Evolutionary conservation across 92 coral and sea anemone genomes (phyloP).

Genomic region (Siderastrea siderea): DNA sequence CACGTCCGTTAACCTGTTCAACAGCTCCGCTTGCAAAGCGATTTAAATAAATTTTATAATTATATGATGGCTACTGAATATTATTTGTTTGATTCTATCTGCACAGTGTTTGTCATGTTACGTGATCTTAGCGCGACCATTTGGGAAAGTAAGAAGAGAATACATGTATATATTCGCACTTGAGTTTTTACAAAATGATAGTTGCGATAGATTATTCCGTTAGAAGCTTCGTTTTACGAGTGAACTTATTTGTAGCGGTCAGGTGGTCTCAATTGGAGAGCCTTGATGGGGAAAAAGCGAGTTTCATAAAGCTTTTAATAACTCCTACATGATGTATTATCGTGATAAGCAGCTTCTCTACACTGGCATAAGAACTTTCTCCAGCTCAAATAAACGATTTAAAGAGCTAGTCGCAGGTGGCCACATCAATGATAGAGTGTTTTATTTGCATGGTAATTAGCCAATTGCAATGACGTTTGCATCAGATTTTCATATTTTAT

Average conservation of each 20-base stretch:
- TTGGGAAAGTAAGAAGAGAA: neutral
- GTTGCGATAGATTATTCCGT: no score
- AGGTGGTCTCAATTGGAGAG: neutral
- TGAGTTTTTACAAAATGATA: neutral
- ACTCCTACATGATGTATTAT: neutral
- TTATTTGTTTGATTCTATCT: neutral
- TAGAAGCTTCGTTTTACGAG: no score
- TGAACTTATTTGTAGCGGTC: neutral
- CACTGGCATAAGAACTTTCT: slow-evolving; percentile 4
- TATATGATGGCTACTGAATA: neutral
- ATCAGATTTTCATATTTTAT: slow-evolving; percentile 12
- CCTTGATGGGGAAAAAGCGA: no score
- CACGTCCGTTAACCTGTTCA: neutral
- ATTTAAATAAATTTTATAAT: neutral
- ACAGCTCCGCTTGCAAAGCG: neutral
- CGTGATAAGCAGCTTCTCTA: neutral
- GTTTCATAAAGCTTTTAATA: neutral
- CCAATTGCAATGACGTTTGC: neutral
- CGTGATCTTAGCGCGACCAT: neutral
- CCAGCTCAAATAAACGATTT: neutral
- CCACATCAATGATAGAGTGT: neutral
- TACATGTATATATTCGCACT: neutral
- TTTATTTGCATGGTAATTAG: slow-evolving; percentile 22
- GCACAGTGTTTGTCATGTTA: neutral
- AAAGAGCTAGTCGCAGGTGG: slow-evolving; percentile 26